phyloP scores from a whole-genome alignment of 2,888 invertebrate genomes.

The Merodon equestris region DNA sequence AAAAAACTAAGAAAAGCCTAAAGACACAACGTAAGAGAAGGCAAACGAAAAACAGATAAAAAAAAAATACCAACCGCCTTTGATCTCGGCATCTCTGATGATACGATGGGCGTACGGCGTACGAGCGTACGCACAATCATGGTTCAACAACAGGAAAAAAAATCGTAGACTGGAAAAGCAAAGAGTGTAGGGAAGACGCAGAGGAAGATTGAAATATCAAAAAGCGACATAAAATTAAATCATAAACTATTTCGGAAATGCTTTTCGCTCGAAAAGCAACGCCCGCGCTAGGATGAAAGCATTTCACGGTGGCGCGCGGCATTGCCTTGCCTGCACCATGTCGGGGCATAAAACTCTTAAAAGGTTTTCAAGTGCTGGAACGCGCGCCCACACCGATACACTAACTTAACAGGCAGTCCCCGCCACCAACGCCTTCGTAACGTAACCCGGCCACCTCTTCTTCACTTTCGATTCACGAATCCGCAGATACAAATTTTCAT shows the following conservation, averaged over 20 bases:
- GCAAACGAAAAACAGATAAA: constrained; percentile 35
- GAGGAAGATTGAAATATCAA: constrained; percentile 48
- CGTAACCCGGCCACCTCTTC: constrained; percentile 2
- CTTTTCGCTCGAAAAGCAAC: background rate
- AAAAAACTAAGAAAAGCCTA: no score
- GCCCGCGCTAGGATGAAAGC: constrained; percentile 25
- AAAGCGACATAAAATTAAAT: constrained; percentile 60
- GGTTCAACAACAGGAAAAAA: constrained; percentile 1
- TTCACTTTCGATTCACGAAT: constrained; percentile 54
- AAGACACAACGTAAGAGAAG: constrained; percentile 1
- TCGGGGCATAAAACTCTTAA: constrained; percentile 62
- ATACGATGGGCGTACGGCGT: constrained; percentile 35
- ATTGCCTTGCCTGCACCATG: constrained; percentile 9
- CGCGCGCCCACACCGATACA: constrained; percentile 20
- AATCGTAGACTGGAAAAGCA: background rate
- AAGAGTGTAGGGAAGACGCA: no score
- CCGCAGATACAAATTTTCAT: constrained; percentile 37
- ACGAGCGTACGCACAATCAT: background rate
- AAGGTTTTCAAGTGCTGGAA: constrained; percentile 58
- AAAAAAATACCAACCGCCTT: constrained; percentile 48
- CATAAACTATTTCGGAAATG: constrained; percentile 54
- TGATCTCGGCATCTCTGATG: constrained; percentile 51
- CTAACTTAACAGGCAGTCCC: constrained; percentile 35
- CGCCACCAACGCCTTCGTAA: constrained; percentile 14
- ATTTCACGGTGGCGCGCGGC: background rate